Evolutionary conservation across 1,140 invertebrate genomes (phyloP), one percentile per base, ranked within the genome.

Genomic region (Hyles euphorbiae): DNA sequence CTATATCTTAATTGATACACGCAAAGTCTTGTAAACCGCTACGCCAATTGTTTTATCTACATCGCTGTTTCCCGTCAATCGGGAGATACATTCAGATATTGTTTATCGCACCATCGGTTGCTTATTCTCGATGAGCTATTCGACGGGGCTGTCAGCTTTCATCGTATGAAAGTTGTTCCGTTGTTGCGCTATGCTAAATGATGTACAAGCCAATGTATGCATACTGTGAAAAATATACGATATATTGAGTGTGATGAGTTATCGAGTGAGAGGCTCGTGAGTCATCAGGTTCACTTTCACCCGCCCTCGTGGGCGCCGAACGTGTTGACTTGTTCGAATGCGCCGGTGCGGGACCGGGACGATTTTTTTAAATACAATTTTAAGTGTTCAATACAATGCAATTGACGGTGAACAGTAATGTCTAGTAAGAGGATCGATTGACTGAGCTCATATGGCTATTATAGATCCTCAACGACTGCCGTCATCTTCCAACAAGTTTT

Each of bases 281-380:
- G 61, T 81, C 78, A 78, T 65, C 60, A 53, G 60, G 59, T 70
- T 79, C 70, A 79, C 80, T 83, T 83, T 83, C 77, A 78, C 78
- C 55, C 67, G 65, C 53, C 63, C 69, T 65, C 63, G 63, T 52
- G 52, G 56, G 63, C 48, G 61, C 36, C 3, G 44, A 61, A 55
- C 50, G 58, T 45, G 51, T 12, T 36, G 36, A 22, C 22, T 22
- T 22, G 22, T 22, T 22, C 12, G 50, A 22, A 63, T 53, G 53
- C 45, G 46, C 54, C 61, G 51, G n/a, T 40, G 50, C 49, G 8
- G 34, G 54, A 56, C n/a, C 9, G 33, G 10, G 11, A 11, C 22
- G 53, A 11, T 10, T 32, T 36, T 53, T 53, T 36, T 33, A 10
- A 34, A 12, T 9, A 7, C 34, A 10, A 53, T 34, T 53, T 53